Conservation (phyloP, 2,888 invertebrate species). For the Neuroscelio doddi region DNA sequence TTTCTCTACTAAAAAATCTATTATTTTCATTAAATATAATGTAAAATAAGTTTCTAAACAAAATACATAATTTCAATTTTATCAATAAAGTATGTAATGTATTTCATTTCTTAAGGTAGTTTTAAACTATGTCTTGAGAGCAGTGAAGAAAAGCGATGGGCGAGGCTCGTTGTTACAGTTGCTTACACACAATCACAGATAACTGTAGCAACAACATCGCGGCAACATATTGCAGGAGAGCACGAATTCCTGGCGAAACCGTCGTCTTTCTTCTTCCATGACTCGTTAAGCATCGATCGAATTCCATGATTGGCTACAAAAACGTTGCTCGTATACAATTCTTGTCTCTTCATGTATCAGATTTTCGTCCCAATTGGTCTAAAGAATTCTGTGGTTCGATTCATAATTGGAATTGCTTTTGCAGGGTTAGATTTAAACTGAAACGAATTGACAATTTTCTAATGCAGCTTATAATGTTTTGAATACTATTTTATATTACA, state of each 20-base stretch:
- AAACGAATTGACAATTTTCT: too few relatives aligned
- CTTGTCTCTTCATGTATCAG: slow-evolving; percentile 13
- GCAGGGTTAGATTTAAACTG: neutral
- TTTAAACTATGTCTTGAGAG: neutral
- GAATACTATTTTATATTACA: too few relatives aligned
- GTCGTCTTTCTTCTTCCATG: slow-evolving; percentile 18
- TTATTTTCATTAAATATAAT: too few relatives aligned
- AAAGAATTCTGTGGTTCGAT: slow-evolving; percentile 8
- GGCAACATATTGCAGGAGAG: slow-evolving; percentile 16
- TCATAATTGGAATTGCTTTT: slow-evolving; percentile 13
- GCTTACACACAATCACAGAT: slow-evolving; percentile 20
- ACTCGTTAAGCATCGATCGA: slow-evolving; percentile 27
- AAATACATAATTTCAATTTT: too few relatives aligned
- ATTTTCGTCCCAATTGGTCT: slow-evolving; percentile 7
- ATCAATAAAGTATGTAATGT: too few relatives aligned
- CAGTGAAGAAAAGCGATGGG: slow-evolving; percentile 1
- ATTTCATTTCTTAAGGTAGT: neutral
- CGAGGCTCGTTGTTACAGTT: slow-evolving; percentile 10
- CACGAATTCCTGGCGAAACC: slow-evolving; percentile 24
- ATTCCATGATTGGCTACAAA: slow-evolving; percentile 42
- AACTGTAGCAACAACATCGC: slow-evolving; percentile 12
- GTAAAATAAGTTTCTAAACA: too few relatives aligned
- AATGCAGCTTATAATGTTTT: too few relatives aligned
- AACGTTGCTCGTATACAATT: slow-evolving; percentile 18
- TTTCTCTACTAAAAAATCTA: too few relatives aligned